phyloP scores from a whole-genome alignment of 2,113 vertebrate species.

The Seriola dumerili region DNA sequence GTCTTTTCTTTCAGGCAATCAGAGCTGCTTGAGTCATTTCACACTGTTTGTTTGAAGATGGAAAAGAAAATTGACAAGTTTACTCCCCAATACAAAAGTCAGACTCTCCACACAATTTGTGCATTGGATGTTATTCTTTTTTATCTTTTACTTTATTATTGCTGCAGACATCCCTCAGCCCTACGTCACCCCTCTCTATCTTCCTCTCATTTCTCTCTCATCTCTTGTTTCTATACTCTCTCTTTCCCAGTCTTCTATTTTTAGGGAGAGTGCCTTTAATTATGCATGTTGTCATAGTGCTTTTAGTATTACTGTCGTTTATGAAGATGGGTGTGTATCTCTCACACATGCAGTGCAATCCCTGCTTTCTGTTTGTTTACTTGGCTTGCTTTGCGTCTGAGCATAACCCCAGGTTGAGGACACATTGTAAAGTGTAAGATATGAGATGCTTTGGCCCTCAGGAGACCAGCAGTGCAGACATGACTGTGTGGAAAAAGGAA shows the following conservation, averaged over 20 bases:
- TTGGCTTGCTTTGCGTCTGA: constrained; percentile 3
- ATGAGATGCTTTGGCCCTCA: constrained; percentile 5
- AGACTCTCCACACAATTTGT: constrained; percentile 28
- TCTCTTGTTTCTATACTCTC: constrained; percentile 41
- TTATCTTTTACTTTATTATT: constrained; percentile 1
- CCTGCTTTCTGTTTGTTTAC: constrained; percentile 43
- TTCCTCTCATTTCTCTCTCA: constrained; percentile 33
- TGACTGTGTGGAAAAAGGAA: not conserved
- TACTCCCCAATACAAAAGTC: constrained; percentile 35
- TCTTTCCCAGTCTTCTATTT: constrained; percentile 59
- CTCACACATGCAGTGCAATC: not conserved
- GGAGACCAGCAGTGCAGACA: constrained; percentile 21
- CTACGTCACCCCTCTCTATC: not conserved
- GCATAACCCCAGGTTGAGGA: constrained; percentile 10
- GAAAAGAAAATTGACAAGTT: constrained; percentile 60
- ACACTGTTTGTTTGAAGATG: constrained; percentile 60
- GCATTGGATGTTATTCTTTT: constrained; percentile 2
- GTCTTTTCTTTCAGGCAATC: constrained; percentile 61
- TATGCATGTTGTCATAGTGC: constrained; percentile 75
- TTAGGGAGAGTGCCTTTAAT: constrained; percentile 71
- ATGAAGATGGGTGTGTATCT: constrained; percentile 36
- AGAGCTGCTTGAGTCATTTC: constrained; percentile 60
- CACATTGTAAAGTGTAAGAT: constrained; percentile 6
- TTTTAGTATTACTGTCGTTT: constrained; percentile 68
- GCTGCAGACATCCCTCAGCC: not conserved